Evolutionary conservation across 2,113 vertebrate genomes (phyloP).

Genomic region (Pleuronectes platessa): DNA sequence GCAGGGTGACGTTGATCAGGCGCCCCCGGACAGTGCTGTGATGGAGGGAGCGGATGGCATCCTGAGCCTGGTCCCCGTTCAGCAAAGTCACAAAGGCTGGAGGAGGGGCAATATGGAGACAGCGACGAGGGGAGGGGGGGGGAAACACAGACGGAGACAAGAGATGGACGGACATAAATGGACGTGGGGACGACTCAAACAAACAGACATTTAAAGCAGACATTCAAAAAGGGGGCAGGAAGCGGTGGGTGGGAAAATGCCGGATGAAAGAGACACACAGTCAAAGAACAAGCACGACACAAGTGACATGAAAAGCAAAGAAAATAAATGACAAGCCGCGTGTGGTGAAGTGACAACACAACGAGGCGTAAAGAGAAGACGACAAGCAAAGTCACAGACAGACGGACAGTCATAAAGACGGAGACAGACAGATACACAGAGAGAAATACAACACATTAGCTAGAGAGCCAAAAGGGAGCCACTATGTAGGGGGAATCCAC

Average conservation of each 20-base stretch:
- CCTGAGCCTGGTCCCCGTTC: slow-evolving; percentile 96
- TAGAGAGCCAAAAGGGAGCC: slow-evolving; percentile 72
- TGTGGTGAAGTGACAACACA: slow-evolving; percentile 28
- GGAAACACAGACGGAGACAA: slow-evolving; percentile 41
- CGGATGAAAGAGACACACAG: not conserved
- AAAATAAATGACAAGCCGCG: slow-evolving; percentile 48
- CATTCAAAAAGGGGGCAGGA: slow-evolving; percentile 60
- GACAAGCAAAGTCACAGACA: slow-evolving; percentile 54
- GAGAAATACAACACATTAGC: slow-evolving; percentile 84
- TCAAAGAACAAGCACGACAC: slow-evolving; percentile 19
- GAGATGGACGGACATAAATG: slow-evolving; percentile 48
- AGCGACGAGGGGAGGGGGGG: slow-evolving; percentile 42
- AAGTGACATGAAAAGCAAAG: slow-evolving; percentile 52
- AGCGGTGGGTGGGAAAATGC: not conserved
- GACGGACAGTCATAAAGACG: slow-evolving; percentile 72
- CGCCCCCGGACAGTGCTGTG: slow-evolving; percentile 90
- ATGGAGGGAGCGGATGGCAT: slow-evolving; percentile 91
- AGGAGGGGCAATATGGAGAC: slow-evolving; percentile 77
- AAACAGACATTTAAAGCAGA: slow-evolving; percentile 68
- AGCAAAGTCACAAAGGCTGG: slow-evolving; percentile 96
- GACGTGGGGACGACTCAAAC: slow-evolving; percentile 42
- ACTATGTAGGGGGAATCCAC: slow-evolving; percentile 72
- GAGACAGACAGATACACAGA: slow-evolving; percentile 75
- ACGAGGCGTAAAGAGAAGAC: not conserved
- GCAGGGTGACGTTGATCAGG: slow-evolving; percentile 91